Conservation (phyloP, 2,797 vertebrate genomes). For the Spinus pinus region DNA sequence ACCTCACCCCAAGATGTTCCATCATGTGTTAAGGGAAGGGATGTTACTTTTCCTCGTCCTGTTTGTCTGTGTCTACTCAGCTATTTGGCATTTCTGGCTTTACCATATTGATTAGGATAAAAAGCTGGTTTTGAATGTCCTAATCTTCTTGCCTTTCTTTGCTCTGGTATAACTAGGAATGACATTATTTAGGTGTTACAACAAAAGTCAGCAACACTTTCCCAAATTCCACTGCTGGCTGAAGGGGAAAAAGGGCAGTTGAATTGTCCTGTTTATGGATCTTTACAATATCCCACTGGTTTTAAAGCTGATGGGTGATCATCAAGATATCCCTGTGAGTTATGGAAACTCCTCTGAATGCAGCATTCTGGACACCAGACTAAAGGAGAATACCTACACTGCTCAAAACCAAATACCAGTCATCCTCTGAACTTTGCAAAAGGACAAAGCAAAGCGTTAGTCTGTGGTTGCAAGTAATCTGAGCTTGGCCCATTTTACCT, state of each 20-base stretch:
- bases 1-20: neutral
- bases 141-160: neutral
- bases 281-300: neutral
- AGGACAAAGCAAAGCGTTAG: rapidly evolving
- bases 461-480: neutral
- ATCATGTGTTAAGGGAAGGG: neutral
- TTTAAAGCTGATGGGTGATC: neutral
- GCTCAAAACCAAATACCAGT: neutral
- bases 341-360: neutral
- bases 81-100: neutral
- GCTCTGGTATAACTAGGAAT: neutral
- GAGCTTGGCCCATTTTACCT: neutral
- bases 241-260: neutral
- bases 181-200: neutral
- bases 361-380: neutral
- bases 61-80: neutral
- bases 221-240: neutral
- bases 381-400: neutral
- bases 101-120: neutral
- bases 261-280: neutral
- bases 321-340: neutral
- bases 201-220: neutral
- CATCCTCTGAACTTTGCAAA: neutral
- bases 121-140: conserved; percentile 4
- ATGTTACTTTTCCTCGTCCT: neutral